Conservation (phyloP, 2,113 vertebrate genomes). For the Centropus unirufus region DNA sequence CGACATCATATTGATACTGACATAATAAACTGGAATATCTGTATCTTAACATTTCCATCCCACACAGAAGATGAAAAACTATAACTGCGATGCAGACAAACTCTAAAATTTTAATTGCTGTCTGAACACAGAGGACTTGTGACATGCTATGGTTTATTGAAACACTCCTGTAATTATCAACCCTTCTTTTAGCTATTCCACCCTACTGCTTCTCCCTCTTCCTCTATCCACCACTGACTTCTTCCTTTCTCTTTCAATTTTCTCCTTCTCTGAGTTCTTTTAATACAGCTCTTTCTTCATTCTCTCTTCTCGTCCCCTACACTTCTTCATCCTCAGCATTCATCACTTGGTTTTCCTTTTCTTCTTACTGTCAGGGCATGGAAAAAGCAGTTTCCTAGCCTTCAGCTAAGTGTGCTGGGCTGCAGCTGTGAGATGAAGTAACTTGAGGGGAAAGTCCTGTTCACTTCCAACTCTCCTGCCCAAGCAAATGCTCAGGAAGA, state of each 20-base stretch:
- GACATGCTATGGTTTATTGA: background rate
- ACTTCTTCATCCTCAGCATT: background rate
- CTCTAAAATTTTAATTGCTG: background rate
- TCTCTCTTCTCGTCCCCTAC: background rate
- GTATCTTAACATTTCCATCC: background rate
- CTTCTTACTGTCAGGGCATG: background rate
- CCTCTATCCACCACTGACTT: background rate
- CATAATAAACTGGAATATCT: background rate
- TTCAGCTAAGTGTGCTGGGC: background rate
- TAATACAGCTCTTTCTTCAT: background rate
- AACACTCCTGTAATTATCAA: background rate
- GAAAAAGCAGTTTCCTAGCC: background rate
- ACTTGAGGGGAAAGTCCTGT: background rate
- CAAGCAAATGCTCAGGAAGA: background rate
- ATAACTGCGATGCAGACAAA: background rate
- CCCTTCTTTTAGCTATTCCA: background rate
- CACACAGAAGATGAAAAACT: background rate
- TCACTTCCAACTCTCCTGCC: background rate
- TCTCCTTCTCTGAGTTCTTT: background rate
- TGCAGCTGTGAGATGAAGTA: background rate
- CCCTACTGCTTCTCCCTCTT: background rate
- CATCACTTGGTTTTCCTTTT: background rate
- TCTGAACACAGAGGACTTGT: background rate
- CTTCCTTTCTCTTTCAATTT: background rate
- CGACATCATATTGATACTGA: background rate